These are phyloP conservation scores for Asarcornis scutulata DNA, from an alignment of 2,113 vertebrate species.

Conservation along the genomic window DNA sequence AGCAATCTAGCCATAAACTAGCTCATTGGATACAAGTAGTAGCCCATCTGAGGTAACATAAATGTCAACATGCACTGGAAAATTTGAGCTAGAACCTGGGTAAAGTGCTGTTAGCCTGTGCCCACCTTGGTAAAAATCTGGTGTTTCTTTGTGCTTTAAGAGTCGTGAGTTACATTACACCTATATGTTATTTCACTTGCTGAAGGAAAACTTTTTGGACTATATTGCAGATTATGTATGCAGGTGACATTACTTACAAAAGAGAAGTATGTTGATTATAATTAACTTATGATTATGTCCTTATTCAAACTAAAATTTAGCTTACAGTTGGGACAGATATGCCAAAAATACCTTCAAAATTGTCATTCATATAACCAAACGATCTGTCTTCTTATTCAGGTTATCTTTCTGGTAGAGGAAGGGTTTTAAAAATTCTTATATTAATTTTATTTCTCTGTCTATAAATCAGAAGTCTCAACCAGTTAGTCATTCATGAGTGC, in stretches of 20 bases:
- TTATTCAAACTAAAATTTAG: conserved; percentile 49
- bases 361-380: neutral
- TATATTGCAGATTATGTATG: conserved; percentile 22
- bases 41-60: neutral
- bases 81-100: neutral
- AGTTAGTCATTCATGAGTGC: conserved; percentile 39
- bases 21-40: neutral
- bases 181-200: neutral
- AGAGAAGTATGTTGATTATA: conserved; percentile 46
- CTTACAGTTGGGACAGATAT: conserved; percentile 23
- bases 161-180: neutral
- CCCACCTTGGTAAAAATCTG: neutral
- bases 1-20: neutral
- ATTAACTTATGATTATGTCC: conserved; percentile 53
- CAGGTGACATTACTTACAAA: conserved; percentile 42
- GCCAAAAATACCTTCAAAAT: conserved; percentile 43
- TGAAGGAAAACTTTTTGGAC: conserved; percentile 43
- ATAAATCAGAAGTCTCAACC: conserved; percentile 21
- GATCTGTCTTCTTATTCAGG: neutral
- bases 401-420: neutral
- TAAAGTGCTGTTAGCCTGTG: neutral
- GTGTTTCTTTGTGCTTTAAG: neutral
- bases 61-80: neutral
- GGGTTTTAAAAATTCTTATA: conserved; percentile 31
- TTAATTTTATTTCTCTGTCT: conserved; percentile 49